Evolutionary conservation across 2,797 vertebrate genomes (phyloP).

Genomic region (Sebastes taczanowskii): DNA sequence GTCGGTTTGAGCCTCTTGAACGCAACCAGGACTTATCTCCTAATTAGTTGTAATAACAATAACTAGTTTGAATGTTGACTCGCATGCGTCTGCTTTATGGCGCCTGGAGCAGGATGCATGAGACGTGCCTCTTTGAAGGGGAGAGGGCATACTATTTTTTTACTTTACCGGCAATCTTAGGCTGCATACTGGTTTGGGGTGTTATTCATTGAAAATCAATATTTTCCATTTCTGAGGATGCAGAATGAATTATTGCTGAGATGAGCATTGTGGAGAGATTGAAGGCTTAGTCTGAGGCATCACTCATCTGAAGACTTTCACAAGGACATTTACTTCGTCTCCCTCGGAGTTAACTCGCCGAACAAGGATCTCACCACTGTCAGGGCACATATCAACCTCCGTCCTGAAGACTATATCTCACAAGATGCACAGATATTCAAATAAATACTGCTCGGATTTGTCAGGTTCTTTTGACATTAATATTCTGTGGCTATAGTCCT

Average conservation of each 20-base stretch:
- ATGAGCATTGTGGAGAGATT: constrained; percentile 75
- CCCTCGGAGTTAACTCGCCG: constrained; percentile 52
- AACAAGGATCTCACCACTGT: constrained; percentile 38
- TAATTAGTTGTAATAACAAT: constrained; percentile 68
- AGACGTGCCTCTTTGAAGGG: background rate
- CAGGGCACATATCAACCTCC: constrained; percentile 42
- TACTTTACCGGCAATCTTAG: constrained; percentile 46
- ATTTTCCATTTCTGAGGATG: constrained; percentile 81
- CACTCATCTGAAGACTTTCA: constrained; percentile 71
- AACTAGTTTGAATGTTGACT: constrained; percentile 23
- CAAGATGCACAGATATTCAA: background rate
- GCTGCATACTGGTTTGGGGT: constrained; percentile 61
- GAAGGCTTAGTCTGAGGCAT: constrained; percentile 71
- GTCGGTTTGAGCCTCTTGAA: constrained; percentile 60
- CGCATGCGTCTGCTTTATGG: constrained; percentile 33
- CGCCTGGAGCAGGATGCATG: constrained; percentile 15
- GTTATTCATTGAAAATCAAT: constrained; percentile 81
- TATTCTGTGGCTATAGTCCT: constrained; percentile 6
- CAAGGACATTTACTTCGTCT: constrained; percentile 72
- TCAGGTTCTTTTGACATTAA: constrained; percentile 2
- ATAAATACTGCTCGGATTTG: background rate
- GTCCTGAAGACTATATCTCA: constrained; percentile 18
- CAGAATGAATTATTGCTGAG: constrained; percentile 78
- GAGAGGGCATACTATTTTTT: constrained; percentile 22
- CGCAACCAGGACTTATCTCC: constrained; percentile 45